phyloP scores from a whole-genome alignment of 2,888 invertebrate species.

The Melinaea menophilus region DNA sequence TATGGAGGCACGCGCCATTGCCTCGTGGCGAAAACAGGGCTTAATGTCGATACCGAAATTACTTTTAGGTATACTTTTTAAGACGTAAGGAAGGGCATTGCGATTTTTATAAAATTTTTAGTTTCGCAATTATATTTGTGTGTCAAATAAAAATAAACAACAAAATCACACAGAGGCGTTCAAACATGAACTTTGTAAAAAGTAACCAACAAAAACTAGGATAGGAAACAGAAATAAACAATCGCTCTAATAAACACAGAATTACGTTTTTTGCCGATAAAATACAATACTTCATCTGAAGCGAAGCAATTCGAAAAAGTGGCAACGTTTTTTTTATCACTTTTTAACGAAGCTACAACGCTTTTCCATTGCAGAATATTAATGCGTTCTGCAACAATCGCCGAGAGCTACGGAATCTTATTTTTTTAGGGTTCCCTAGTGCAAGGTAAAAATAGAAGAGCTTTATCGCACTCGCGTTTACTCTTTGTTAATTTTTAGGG shows the following conservation, averaged over 20 bases:
- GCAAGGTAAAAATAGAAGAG: conserved; percentile 25
- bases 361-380: conserved; percentile 29
- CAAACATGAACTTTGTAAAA: neutral
- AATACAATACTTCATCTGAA: conserved; percentile 29
- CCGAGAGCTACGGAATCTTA: conserved; percentile 29
- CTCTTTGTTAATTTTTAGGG: conserved; percentile 20
- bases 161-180: neutral
- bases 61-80: conserved; percentile 24
- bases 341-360: conserved; percentile 23
- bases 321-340: conserved; percentile 25
- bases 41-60: conserved; percentile 42
- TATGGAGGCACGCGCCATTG: conserved; percentile 75
- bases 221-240: conserved; percentile 19
- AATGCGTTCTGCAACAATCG: conserved; percentile 29
- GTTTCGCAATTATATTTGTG: neutral
- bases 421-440: conserved; percentile 29
- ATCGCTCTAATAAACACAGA: conserved; percentile 27
- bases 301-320: conserved; percentile 31
- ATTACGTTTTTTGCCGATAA: conserved; percentile 29
- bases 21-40: conserved; percentile 50
- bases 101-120: neutral
- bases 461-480: conserved; percentile 19
- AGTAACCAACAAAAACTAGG: neutral
- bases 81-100: conserved; percentile 5
- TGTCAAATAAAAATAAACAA: no score